A percentile compares a stretch with the other conserved stretches of the same genome.
These are phyloP conservation scores for Vanessa cardui DNA, from an alignment of 2,888 invertebrate genomes.

Conservation along the genomic window DNA sequence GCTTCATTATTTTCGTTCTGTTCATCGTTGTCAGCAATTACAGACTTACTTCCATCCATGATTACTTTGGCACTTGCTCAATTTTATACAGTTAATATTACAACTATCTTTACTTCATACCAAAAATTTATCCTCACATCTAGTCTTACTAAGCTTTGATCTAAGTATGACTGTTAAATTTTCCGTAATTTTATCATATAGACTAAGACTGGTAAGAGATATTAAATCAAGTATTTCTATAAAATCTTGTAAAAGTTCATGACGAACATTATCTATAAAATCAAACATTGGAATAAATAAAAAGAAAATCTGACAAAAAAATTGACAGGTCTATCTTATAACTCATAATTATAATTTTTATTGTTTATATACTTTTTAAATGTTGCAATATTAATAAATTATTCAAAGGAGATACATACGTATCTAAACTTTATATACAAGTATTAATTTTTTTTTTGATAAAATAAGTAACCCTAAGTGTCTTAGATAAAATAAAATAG, in stretches of 20 bases:
- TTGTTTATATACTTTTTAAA: background rate
- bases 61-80: constrained; percentile 19
- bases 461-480: too few species aligned
- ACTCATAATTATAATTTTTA: background rate
- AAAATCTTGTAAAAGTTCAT: constrained; percentile 59
- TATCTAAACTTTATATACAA: too few species aligned
- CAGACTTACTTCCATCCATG: constrained; percentile 18
- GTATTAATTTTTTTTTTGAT: too few species aligned
- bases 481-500: too few species aligned
- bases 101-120: constrained; percentile 50
- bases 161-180: constrained; percentile 63
- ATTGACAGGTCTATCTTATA: constrained; percentile 15
- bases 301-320: background rate
- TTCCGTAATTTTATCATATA: constrained; percentile 69
- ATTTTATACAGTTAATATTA: constrained; percentile 14
- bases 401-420: background rate
- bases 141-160: constrained; percentile 57
- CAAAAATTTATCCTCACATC: constrained; percentile 61
- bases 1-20: background rate
- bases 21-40: constrained; percentile 3
- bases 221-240: constrained; percentile 62
- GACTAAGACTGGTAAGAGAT: constrained; percentile 56
- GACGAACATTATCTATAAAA: constrained; percentile 58
- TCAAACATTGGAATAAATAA: constrained; percentile 58
- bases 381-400: background rate